Base-by-base conservation (phyloP, 2,113 vertebrate species). In the Tragelaphus buxtoni region DNA sequence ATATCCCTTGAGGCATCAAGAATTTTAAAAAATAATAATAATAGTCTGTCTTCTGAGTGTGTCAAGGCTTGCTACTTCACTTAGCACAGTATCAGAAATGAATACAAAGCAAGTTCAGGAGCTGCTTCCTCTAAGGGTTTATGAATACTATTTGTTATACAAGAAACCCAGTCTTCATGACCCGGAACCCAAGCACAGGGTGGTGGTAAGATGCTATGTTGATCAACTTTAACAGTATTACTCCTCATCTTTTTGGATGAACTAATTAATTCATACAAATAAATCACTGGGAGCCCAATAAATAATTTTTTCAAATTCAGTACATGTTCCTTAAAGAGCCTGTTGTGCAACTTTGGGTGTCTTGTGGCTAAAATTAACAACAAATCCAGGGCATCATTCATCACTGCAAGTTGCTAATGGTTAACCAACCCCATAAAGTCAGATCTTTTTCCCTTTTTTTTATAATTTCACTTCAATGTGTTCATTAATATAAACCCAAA, bases 291-390 rank as follows among this genome's bases (percentile, higher is more conserved):
- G 56, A 90, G 12, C 9, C 12, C 39, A 96, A 92, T 92, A 97
- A 95, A 92, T 91, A 88, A 79, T 58, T 45, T 84, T 39, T 96
- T 97, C 77, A 81, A 17, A 65, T 94, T 96, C n/a, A 91, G 51
- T 56, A 9, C 77, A 3, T 91, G 79, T 94, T 97, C 13, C 24
- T 97, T 96, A 81, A 95, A 85, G 9, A 95, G 9, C 60, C 82
- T 92, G 24, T 90, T 81, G 55, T 86, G 80, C 53, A 86, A 80
- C 11, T 95, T 77, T 22, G 77, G 87, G 80, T 10, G 84, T 90
- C 96, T 95, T 12, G 60, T 92, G 95, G 45, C 24, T 32, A 88
- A 96, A 53, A 96, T 22, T 88, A 86, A 97, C 98, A 97, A 91
- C 87, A 92, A 96, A 97, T 85, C 88, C 58, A 51, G 94, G 42